Evolutionary conservation across 2,888 invertebrate species (phyloP).

Genomic region (Drosophila stalkeri): DNA sequence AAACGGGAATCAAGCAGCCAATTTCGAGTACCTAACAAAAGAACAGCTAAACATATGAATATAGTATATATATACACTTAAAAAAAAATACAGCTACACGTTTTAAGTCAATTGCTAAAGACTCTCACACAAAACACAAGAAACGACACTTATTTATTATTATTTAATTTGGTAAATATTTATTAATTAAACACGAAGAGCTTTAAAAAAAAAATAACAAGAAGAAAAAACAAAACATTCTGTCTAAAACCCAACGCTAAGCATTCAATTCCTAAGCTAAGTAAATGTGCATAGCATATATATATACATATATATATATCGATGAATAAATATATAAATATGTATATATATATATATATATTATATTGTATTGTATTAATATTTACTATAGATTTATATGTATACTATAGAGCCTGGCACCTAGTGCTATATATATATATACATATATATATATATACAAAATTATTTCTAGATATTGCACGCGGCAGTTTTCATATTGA

Average conservation of each 20-base stretch:
- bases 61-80: conserved; percentile 8
- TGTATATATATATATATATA: not conserved
- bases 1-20: conserved; percentile 77
- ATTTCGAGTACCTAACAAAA: conserved; percentile 72
- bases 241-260: conserved; percentile 67
- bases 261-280: conserved; percentile 74
- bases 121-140: conserved; percentile 28
- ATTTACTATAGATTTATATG: conserved; percentile 24
- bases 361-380: conserved; percentile 32
- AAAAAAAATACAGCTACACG: conserved; percentile 19
- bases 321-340: conserved; percentile 12
- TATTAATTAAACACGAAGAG: conserved; percentile 66
- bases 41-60: conserved; percentile 56
- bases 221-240: conserved; percentile 60
- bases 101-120: conserved; percentile 54
- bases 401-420: conserved; percentile 51
- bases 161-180: conserved; percentile 52
- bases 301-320: conserved; percentile 32
- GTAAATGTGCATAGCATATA: conserved; percentile 74
- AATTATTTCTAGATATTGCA: conserved; percentile 39
- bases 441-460: conserved; percentile 8
- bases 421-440: conserved; percentile 46
- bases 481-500: conserved; percentile 76
- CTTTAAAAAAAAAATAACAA: conserved; percentile 61
- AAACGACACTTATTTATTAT: conserved; percentile 47